phyloP scores from a whole-genome alignment of 2,888 invertebrate genomes.

The Polietes domitor region DNA sequence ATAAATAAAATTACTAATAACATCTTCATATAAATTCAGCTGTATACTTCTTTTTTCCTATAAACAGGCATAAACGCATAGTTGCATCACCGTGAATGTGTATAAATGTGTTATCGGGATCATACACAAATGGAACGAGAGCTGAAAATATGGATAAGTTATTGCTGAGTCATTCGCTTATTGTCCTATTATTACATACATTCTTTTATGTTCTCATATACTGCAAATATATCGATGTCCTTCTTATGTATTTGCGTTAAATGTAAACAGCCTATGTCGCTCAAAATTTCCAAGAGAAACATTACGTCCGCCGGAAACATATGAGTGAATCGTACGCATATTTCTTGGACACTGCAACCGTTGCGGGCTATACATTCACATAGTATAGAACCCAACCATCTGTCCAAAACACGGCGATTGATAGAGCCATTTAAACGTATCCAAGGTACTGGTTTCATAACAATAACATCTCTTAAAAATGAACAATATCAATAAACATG shows the following conservation, averaged over 20 bases:
- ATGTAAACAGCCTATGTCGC: constrained; percentile 83
- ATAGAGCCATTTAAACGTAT: constrained; percentile 87
- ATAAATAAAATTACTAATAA: background rate
- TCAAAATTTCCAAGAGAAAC: constrained; percentile 82
- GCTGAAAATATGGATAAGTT: constrained; percentile 70
- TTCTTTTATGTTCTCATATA: constrained; percentile 76
- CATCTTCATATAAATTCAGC: constrained; percentile 81
- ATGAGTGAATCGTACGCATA: constrained; percentile 84
- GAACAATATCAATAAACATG: background rate
- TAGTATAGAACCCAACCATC: constrained; percentile 86
- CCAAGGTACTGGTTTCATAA: constrained; percentile 84
- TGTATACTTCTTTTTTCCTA: constrained; percentile 83
- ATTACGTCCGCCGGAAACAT: constrained; percentile 83
- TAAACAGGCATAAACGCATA: constrained; percentile 82
- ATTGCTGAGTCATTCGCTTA: no score
- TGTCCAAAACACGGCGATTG: constrained; percentile 86
- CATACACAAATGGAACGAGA: constrained; percentile 81
- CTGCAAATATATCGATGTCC: constrained; percentile 81
- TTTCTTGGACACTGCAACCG: constrained; percentile 82
- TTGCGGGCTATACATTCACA: constrained; percentile 85
- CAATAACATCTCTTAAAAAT: constrained; percentile 72
- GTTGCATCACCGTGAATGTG: constrained; percentile 82
- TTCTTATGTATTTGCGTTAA: constrained; percentile 76
- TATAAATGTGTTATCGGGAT: constrained; percentile 81
- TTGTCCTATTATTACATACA: constrained; percentile 71